Evolutionary conservation across 2,113 vertebrate species (phyloP).

Genomic region (Thermophis baileyi): DNA sequence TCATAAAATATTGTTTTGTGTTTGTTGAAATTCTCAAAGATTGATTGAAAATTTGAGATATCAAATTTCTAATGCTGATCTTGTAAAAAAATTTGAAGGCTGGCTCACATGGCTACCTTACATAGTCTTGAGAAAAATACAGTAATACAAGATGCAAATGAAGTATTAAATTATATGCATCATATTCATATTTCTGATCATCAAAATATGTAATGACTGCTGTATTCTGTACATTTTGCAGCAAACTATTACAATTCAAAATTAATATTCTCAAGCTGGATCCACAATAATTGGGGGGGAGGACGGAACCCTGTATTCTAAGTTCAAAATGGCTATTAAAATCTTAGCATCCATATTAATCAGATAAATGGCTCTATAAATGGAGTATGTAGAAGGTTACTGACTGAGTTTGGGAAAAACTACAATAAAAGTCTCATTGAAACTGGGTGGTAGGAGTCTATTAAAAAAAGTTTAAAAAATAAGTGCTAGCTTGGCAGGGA

Average conservation of each 20-base stretch:
- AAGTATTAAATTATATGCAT: not conserved
- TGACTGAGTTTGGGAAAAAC: not conserved
- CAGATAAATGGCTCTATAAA: not conserved
- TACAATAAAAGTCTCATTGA: not conserved
- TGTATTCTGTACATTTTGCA: not conserved
- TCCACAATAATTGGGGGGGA: not conserved
- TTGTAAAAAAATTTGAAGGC: not conserved
- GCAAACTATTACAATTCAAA: not conserved
- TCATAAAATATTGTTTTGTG: not conserved
- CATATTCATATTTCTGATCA: not conserved
- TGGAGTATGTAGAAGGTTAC: not conserved
- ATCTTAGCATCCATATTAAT: not conserved
- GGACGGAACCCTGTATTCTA: not conserved
- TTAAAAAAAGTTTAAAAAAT: not conserved
- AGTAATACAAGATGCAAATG: not conserved
- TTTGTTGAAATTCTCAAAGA: not conserved
- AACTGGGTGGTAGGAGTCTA: not conserved
- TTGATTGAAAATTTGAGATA: not conserved
- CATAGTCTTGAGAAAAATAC: not conserved
- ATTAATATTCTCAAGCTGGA: not conserved
- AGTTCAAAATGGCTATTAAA: not conserved
- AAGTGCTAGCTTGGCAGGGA: not conserved
- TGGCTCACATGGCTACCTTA: not conserved
- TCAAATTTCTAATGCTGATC: not conserved
- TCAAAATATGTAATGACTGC: not conserved